Conservation (phyloP, 1,140 invertebrate genomes). For the Drosophila suzukii region DNA sequence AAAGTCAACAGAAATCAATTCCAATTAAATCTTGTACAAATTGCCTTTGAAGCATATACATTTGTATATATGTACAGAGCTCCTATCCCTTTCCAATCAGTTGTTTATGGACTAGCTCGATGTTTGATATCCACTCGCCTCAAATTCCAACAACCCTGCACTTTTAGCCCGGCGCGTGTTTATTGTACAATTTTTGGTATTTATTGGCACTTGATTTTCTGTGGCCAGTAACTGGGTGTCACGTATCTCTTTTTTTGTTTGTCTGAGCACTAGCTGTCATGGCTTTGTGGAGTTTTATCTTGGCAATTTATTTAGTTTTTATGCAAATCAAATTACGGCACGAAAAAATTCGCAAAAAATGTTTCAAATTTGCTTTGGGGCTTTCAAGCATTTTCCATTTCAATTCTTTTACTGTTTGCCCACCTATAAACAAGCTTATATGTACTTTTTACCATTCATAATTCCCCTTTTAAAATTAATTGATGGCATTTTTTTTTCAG, state of each 20-base stretch:
- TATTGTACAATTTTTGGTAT: slow-evolving; percentile 58
- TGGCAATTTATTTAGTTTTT: slow-evolving; percentile 72
- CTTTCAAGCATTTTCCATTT: slow-evolving; percentile 46
- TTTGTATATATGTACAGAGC: neutral
- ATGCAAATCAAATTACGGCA: slow-evolving; percentile 73
- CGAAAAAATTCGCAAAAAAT: slow-evolving; percentile 39
- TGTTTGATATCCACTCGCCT: slow-evolving; percentile 40
- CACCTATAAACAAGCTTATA: slow-evolving; percentile 30
- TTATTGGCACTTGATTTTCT: slow-evolving; percentile 64
- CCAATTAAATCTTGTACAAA: slow-evolving; percentile 3
- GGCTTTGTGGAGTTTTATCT: slow-evolving; percentile 60
- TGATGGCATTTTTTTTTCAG: slow-evolving; percentile 66
- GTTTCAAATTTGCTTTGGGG: slow-evolving; percentile 16
- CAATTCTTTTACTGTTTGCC: slow-evolving; percentile 42
- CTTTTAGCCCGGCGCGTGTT: slow-evolving; percentile 34
- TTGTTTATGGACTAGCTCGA: slow-evolving; percentile 10
- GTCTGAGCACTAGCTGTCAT: slow-evolving; percentile 33
- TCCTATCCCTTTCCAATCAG: neutral
- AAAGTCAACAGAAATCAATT: neutral
- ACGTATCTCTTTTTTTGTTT: slow-evolving; percentile 21
- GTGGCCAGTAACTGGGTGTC: slow-evolving; percentile 29
- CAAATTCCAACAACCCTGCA: slow-evolving; percentile 7
- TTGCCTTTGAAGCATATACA: neutral
- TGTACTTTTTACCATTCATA: slow-evolving; percentile 27
- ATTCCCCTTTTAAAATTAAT: slow-evolving; percentile 63